Conservation (phyloP, 2,113 vertebrate species). For the Pollachius pollachius region DNA sequence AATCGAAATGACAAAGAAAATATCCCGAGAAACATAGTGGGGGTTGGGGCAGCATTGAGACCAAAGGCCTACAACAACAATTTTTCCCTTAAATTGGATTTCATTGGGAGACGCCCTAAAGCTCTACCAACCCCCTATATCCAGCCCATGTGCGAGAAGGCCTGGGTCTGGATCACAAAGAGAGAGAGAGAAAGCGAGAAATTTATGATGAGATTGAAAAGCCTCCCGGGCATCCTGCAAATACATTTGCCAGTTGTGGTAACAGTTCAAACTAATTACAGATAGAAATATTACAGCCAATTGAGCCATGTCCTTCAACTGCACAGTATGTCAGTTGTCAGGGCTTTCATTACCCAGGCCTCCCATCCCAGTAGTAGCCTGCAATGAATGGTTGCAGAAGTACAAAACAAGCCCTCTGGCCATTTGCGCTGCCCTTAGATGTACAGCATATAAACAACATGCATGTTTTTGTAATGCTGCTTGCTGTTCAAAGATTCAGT, state of each 20-base stretch:
- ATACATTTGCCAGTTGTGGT: neutral
- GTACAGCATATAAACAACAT: neutral
- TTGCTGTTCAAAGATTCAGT: too few species aligned
- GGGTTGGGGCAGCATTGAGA: too few species aligned
- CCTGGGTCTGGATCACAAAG: neutral
- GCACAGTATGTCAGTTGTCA: too few species aligned
- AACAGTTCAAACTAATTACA: slow-evolving; percentile 10
- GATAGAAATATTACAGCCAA: neutral
- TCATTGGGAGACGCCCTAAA: neutral
- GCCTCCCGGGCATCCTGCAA: neutral
- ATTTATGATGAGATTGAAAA: neutral
- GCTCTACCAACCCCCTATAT: neutral
- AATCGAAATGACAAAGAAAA: too few species aligned
- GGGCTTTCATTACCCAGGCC: too few species aligned
- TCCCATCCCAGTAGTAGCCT: too few species aligned
- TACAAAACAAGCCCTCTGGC: too few species aligned
- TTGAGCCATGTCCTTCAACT: neutral
- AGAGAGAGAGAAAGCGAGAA: neutral
- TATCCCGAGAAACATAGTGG: too few species aligned
- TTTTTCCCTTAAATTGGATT: neutral
- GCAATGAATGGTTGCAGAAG: too few species aligned
- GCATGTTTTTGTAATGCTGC: too few species aligned
- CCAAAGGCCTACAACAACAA: neutral
- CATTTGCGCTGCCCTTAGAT: neutral
- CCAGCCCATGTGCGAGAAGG: neutral